These are phyloP conservation scores for Erannis defoliaria DNA, from an alignment of 2,888 invertebrate species.

Conservation along the genomic window DNA sequence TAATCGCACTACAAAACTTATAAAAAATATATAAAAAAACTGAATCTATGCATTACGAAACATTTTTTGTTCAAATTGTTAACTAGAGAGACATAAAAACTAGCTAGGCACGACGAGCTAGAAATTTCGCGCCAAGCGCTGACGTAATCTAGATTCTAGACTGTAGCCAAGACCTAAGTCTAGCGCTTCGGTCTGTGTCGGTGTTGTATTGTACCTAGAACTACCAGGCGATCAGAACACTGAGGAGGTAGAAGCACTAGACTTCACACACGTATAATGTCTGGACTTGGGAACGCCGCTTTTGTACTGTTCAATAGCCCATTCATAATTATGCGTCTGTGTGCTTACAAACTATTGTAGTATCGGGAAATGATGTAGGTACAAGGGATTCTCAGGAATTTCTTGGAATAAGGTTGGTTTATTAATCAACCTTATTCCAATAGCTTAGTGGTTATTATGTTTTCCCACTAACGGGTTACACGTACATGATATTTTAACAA, in stretches of 20 bases:
- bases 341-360: conserved; percentile 12
- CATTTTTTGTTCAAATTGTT: background rate
- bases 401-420: no score
- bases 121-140: conserved; percentile 3
- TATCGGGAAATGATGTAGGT: background rate
- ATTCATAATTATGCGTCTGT: conserved; percentile 23
- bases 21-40: no score
- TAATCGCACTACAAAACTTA: no score
- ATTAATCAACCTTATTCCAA: no score
- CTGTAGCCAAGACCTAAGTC: conserved; percentile 43
- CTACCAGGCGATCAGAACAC: conserved; percentile 73
- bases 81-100: background rate
- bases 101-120: background rate
- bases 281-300: conserved; percentile 30
- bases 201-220: conserved; percentile 74
- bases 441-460: no score
- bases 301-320: conserved; percentile 17
- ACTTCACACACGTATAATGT: conserved; percentile 55
- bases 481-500: no score
- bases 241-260: conserved; percentile 70
- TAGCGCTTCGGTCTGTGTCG: conserved; percentile 55
- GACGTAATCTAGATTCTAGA: conserved; percentile 38
- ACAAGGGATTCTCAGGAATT: background rate
- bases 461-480: no score
- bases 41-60: background rate